Conservation (phyloP, 2,797 vertebrate genomes). For the Gymnothorax reevesii region DNA sequence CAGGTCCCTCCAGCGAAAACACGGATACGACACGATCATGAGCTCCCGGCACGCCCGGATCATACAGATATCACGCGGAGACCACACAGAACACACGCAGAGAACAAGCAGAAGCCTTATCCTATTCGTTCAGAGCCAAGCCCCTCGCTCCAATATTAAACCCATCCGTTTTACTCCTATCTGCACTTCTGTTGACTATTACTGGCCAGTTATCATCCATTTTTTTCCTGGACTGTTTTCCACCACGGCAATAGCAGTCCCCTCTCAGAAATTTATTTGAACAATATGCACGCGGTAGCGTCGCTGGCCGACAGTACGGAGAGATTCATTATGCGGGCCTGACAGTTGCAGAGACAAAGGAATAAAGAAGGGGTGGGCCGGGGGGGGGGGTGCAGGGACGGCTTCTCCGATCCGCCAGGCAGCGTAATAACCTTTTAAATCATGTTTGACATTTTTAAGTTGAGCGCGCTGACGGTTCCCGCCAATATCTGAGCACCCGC, state of each 20-base stretch:
- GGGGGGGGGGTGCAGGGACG: slow-evolving; percentile 27
- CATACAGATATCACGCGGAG: slow-evolving; percentile 52
- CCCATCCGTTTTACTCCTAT: slow-evolving; percentile 31
- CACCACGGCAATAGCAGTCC: slow-evolving; percentile 12
- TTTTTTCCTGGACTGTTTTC: background rate
- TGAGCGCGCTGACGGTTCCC: slow-evolving; percentile 70
- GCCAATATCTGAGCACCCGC: slow-evolving; percentile 78
- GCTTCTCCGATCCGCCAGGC: slow-evolving; percentile 58
- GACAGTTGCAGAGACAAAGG: slow-evolving; percentile 49
- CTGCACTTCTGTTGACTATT: slow-evolving; percentile 48
- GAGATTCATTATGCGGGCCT: slow-evolving; percentile 57
- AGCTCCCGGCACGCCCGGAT: slow-evolving; percentile 58
- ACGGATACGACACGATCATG: slow-evolving; percentile 52
- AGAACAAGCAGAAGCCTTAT: slow-evolving; percentile 56
- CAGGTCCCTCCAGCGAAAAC: slow-evolving; percentile 53
- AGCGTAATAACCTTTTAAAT: slow-evolving; percentile 89
- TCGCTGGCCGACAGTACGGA: slow-evolving; percentile 45
- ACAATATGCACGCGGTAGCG: slow-evolving; percentile 39
- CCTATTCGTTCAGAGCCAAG: slow-evolving; percentile 36
- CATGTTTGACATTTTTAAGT: slow-evolving; percentile 86
- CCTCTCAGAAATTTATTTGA: slow-evolving; percentile 42
- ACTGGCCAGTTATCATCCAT: slow-evolving; percentile 40
- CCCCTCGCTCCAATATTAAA: slow-evolving; percentile 40
- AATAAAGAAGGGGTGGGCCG: slow-evolving; percentile 25
- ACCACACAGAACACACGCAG: slow-evolving; percentile 54